Base-by-base conservation (phyloP, 2,797 vertebrate species). In the Natrix natrix region DNA sequence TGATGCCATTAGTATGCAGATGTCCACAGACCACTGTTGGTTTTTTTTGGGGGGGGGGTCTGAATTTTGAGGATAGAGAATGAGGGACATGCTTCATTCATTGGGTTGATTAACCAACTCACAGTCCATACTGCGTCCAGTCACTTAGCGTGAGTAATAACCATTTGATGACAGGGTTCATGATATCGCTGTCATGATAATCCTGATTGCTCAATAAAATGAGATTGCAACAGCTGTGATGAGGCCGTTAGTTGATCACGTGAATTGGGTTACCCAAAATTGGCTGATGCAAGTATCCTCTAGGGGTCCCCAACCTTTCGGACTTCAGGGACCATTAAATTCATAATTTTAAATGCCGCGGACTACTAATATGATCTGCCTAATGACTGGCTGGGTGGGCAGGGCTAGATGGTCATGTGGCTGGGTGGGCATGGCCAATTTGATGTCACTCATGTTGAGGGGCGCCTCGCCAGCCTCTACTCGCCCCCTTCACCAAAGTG, bases 1-100 rank as follows among this genome's bases (percentile, higher is more conserved):
- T 92, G 87, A 92, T n/a, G 1, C 66, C 43, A 89, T 92, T 89
- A 92, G 20, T 89, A 92, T 92, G 91, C 91, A 89, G 60, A 8
- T 92, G 59, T 26, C 87, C 26, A 60, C 87, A 61, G 87, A 60
- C 37, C 32, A 32, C 43, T 43, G 48, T 83, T 83, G 91, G 43
- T 43, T 43, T 83, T 89, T 89, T 32, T 28, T 3, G 66, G 54
- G 10, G 1, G 66, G 48, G 48, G 48, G 37, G 6, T 28, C 22
- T n/a, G 66, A 69, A 86, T 61, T 92, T 69, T 56, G 13, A 17
- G 66, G 28, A 28, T 54, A 5, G 55, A 92, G 54, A 92, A 60
- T 22, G 24, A 92, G 37, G 66, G 24, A 4, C 20, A 54, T 8
- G 5, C n/a, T 74, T 60, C 87, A 52, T 92, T 89, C 66, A 48